Evolutionary conservation across 2,797 vertebrate species (phyloP).

Genomic region (Scomberomorus guttatus): DNA sequence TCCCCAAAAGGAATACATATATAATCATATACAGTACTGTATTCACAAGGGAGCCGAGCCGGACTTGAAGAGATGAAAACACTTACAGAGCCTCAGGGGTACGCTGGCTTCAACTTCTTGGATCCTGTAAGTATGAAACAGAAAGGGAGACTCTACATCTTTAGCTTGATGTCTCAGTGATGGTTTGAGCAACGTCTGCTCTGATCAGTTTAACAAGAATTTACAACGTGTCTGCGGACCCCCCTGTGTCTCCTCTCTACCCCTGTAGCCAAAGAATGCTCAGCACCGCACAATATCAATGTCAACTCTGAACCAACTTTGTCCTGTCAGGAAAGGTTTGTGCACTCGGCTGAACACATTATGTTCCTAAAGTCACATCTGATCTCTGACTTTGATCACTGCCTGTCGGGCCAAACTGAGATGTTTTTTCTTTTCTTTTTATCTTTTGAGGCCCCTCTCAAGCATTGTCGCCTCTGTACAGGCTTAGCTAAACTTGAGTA

Average conservation of each 20-base stretch:
- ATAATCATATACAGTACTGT: slow-evolving; percentile 8
- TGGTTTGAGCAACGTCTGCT: slow-evolving; percentile 48
- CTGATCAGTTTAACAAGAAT: slow-evolving; percentile 62
- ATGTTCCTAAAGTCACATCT: slow-evolving; percentile 72
- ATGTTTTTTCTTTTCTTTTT: slow-evolving; percentile 58
- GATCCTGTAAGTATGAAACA: slow-evolving; percentile 36
- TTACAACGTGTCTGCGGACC: slow-evolving; percentile 51
- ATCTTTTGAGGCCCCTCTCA: slow-evolving; percentile 60
- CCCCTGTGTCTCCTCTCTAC: slow-evolving; percentile 31
- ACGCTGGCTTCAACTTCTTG: slow-evolving; percentile 36
- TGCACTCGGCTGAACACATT: slow-evolving; percentile 76
- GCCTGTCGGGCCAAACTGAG: slow-evolving; percentile 48
- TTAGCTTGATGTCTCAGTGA: slow-evolving; percentile 50
- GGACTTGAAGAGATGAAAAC: slow-evolving; percentile 51
- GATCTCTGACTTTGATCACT: slow-evolving; percentile 77
- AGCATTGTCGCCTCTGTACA: slow-evolving; percentile 19
- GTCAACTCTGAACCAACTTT: slow-evolving; percentile 58
- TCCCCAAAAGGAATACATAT: not conserved
- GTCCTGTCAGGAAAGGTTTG: slow-evolving; percentile 73
- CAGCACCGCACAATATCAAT: slow-evolving; percentile 62
- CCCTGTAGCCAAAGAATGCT: slow-evolving; percentile 55
- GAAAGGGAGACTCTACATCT: slow-evolving; percentile 51
- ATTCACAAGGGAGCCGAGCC: slow-evolving; percentile 10
- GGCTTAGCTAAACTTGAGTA: slow-evolving; percentile 47
- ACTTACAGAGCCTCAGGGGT: slow-evolving; percentile 57